These are phyloP conservation scores for Pachycephus smyrnensis DNA, from an alignment of 2,888 invertebrate genomes.

Conservation along the genomic window DNA sequence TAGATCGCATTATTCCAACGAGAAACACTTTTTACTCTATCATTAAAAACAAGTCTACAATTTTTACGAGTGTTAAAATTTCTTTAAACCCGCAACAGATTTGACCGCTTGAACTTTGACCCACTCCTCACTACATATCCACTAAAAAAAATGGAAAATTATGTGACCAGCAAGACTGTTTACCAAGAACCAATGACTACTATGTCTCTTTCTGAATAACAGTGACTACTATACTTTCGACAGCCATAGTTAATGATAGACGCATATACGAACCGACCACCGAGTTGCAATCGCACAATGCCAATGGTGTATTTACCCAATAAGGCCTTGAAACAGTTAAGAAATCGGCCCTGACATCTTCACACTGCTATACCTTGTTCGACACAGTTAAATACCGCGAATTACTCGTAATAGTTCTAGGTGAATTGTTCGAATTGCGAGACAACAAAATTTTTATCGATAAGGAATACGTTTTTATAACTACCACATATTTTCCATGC, in stretches of 20 bases:
- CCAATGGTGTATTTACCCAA: conserved; percentile 41
- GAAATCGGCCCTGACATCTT: conserved; percentile 47
- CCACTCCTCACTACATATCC: not conserved
- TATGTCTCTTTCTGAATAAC: not conserved
- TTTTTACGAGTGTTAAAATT: not conserved
- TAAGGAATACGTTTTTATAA: not conserved
- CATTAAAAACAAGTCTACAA: not conserved
- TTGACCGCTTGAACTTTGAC: not conserved
- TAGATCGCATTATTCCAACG: not conserved
- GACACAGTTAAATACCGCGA: conserved; percentile 19
- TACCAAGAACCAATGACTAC: not conserved
- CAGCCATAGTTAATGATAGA: not conserved
- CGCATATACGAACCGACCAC: not conserved
- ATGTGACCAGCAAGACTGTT: not conserved
- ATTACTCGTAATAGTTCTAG: not conserved
- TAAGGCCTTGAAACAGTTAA: conserved; percentile 44
- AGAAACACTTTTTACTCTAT: not conserved
- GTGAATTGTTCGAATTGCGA: not conserved
- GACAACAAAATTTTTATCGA: not conserved
- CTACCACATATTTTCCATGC: not conserved
- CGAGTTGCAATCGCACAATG: conserved; percentile 23
- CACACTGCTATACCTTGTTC: conserved; percentile 23
- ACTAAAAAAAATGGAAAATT: not conserved
- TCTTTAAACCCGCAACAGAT: not conserved
- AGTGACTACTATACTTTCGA: not conserved